Base-by-base conservation (phyloP, 2,888 invertebrate species). In the Brachynemurus nebulosus region DNA sequence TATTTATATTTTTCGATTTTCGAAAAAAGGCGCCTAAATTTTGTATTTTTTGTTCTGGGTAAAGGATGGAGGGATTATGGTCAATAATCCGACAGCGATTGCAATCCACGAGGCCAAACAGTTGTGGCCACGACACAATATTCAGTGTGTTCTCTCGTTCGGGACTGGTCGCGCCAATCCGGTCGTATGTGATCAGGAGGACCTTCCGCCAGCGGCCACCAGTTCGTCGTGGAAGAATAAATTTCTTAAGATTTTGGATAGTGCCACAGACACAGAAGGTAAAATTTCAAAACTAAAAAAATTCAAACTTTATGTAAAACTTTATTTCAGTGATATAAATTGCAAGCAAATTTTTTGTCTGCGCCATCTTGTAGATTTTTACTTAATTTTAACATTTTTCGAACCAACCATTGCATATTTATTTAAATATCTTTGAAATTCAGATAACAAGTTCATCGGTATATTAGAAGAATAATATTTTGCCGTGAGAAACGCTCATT, bases 261-360 rank as follows among this genome's bases (percentile, higher is more conserved):
- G 84, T 50, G 89, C 89, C 5, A 88, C 88, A 1, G 88, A 89
- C 57, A 89, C 88, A 8, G 88, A 89, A 74, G 80, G 84, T 81
- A 60, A 51, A 54, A n/a, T n/a, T n/a, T n/a, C n/a, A n/a, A n/a
- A n/a, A n/a, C n/a, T n/a, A n/a, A n/a, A n/a, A n/a, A n/a, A n/a
- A n/a, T n/a, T n/a, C n/a, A n/a, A n/a, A n/a, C n/a, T n/a, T n/a
- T n/a, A n/a, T n/a, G n/a, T n/a, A n/a, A n/a, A n/a, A n/a, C n/a
- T n/a, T n/a, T n/a, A n/a, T n/a, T n/a, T n/a, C n/a, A n/a, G n/a
- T n/a, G n/a, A n/a, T n/a, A n/a, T n/a, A n/a, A n/a, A n/a, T n/a
- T n/a, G n/a, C n/a, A n/a, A n/a, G n/a, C n/a, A n/a, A n/a, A n/a
- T n/a, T n/a, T n/a, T n/a, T n/a, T n/a, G n/a, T n/a, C n/a, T n/a